Evolutionary conservation across 2,113 vertebrate species (phyloP), one percentile per base, ranked within the genome.

Genomic region (Oryzias celebensis): DNA sequence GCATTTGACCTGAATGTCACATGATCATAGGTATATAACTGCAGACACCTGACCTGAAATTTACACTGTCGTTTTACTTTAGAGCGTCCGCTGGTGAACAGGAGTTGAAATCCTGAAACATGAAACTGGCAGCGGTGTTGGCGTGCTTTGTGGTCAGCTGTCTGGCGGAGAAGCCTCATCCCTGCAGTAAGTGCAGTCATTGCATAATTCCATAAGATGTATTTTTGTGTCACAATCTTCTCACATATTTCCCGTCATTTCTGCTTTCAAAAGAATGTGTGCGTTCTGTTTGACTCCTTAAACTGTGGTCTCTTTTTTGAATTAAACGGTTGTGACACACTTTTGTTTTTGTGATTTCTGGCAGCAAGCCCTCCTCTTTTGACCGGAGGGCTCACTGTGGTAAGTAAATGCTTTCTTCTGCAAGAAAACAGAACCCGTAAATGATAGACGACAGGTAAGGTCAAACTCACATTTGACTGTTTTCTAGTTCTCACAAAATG

Each of bases 331-430:
- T 20, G 13, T 3, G 24, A 8, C 49, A 60, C n/a, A 26, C 16
- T 23, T 13, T 7, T 52, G 14, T 28, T 0, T 52, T 15, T 17
- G 1, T 50, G 0, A 20, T 43, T 52, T 28, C 8, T 3, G 18
- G 36, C 83, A 93, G 92, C 0, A 14, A 84, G 79, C 68, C 90
- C 91, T 18, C 52, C 79, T 43, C 51, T 91, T n/a, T 17, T 90
- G 17, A 68, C 31, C 1, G 92, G 92, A 36, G 36, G 23, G 14
- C 3, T 92, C 14, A 58, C 16, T 57, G 46, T 89, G 75, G 91
- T 92, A 57, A 85, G 87, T 84, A 4, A 52, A 18, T 50, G 2
- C 20, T 46, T 58, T 23, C 24, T 2, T n/a, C 8, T 18, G 3
- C 22, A 3, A 18, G 13, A 15, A 36, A 14, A 20, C 26, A n/a